Conservation (phyloP, 2,113 vertebrate genomes). For the Uria lomvia region DNA sequence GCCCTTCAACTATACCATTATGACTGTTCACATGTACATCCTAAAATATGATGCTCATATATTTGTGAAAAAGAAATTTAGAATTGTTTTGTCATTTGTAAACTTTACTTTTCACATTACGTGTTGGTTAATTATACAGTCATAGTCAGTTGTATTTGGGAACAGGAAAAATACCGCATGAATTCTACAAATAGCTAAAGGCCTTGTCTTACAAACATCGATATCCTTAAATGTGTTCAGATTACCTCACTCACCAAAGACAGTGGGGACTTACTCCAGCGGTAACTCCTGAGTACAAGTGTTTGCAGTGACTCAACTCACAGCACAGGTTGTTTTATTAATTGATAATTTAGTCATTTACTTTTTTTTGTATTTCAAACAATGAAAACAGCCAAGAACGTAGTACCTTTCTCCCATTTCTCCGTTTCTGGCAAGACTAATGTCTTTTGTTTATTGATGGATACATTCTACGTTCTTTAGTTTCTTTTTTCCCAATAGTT, state of each 20-base stretch:
- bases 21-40: neutral
- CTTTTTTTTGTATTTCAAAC: neutral
- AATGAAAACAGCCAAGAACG: neutral
- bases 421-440: neutral
- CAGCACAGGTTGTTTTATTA: neutral
- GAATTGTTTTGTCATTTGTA: neutral
- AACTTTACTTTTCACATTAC: neutral
- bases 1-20: neutral
- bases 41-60: neutral
- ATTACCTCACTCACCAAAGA: neutral
- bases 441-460: neutral
- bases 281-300: neutral
- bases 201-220: neutral
- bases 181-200: neutral
- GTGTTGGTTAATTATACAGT: neutral
- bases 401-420: neutral
- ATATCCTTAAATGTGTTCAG: neutral
- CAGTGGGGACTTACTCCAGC: neutral
- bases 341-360: neutral
- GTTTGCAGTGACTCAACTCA: neutral
- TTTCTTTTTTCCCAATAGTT: neutral
- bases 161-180: neutral
- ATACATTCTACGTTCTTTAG: neutral
- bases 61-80: neutral
- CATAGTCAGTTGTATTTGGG: neutral